Evolutionary conservation across 2,888 invertebrate genomes (phyloP), one percentile per base, ranked within the genome.

Genomic region (Ganaspis brasiliensis): DNA sequence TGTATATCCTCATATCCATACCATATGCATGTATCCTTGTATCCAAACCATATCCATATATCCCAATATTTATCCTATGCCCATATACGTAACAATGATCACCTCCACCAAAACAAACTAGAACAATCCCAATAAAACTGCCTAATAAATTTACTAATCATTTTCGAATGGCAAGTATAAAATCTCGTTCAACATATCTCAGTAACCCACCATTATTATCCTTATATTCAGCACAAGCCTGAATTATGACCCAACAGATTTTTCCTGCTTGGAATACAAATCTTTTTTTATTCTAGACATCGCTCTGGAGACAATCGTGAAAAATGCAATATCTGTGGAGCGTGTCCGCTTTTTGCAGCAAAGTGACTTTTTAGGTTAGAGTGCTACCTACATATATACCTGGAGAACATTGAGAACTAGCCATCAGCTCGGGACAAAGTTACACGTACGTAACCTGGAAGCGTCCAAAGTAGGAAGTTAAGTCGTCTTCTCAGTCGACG

Each of bases 311-410:
- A 45, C 9, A 67, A 67, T 67, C 45, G n/a, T 40, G 67, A 45
- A 67, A 67, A 45, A 40, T 67, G 45, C 67, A 67, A 67, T 45
- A 45, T 67, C 8, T 21, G n/a, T n/a, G 21, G 8, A 67, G 21
- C 24, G 45, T 45, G 67, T 14, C 21, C 16, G 67, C 24, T 67
- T 67, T 67, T 45, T n/a, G 45, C 24, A 45, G 24, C 45, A 67
- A 67, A 67, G 67, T 67, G 26, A 26, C 67, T 67, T 67, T 67
- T 67, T 45, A 67, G 45, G 45, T 67, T n/a, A 24, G 9, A 67
- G 37, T 21, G 19, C 40, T 40, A 63, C 37, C n/a, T 19, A 61
- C 35, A 37, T 4, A 9, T 3, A 63, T 40, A 12, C 8, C 21
- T 24, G 40, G 67, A 67, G 67, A 24, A 37, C 40, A 67, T 67